Conservation (phyloP, 2,797 vertebrate species). For the Trachurus trachurus region DNA sequence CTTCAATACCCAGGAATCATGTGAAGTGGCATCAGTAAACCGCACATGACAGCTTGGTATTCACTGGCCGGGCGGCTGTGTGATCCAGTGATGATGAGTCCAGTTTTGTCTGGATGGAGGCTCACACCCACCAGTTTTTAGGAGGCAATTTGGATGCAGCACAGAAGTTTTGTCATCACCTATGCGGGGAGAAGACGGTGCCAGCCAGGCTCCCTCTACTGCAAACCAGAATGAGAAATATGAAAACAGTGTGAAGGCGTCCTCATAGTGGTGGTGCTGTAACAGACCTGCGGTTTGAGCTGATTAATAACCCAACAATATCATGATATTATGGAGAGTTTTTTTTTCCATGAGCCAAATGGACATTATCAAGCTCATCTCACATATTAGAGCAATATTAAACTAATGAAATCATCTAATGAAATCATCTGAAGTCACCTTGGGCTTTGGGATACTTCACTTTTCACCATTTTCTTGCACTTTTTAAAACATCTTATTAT, state of each 20-base stretch:
- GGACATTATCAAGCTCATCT: background rate
- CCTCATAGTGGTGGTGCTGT: background rate
- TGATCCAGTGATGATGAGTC: slow-evolving; percentile 28
- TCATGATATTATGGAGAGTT: background rate
- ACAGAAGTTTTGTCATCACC: slow-evolving; percentile 13
- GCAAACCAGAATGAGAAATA: background rate
- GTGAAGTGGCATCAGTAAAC: slow-evolving; percentile 49
- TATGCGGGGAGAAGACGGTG: background rate
- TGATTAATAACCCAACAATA: background rate
- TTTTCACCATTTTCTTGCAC: too few species aligned
- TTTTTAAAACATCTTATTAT: too few species aligned
- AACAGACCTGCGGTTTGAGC: background rate
- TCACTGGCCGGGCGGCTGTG: slow-evolving; percentile 15
- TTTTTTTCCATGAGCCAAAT: background rate
- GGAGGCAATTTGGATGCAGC: slow-evolving; percentile 8
- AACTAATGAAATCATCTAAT: background rate
- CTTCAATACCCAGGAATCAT: slow-evolving; percentile 51
- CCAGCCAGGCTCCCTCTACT: background rate
- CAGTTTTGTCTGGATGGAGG: slow-evolving; percentile 16
- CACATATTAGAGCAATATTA: background rate
- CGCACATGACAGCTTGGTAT: background rate
- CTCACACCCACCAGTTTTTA: background rate
- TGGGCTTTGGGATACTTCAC: background rate
- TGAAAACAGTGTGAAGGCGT: background rate
- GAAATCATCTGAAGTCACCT: background rate